Evolutionary conservation across 2,888 invertebrate genomes (phyloP).

Genomic region (Ethmia dodecea): DNA sequence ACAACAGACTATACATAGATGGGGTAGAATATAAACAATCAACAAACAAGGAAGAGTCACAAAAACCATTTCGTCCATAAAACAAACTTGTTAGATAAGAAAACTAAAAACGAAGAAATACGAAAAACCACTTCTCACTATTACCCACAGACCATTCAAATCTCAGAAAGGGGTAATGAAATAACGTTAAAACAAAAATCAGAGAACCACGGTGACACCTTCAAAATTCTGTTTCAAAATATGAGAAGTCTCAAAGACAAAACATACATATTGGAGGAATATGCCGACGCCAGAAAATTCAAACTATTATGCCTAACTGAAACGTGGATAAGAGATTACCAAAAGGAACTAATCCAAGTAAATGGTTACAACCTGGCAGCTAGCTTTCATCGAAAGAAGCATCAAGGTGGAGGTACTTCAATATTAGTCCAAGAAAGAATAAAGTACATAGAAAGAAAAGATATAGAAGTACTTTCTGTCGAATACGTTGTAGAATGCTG

Average conservation of each 20-base stretch:
- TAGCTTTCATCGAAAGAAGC: slow-evolving; percentile 9
- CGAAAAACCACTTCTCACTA: no score
- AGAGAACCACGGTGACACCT: no score
- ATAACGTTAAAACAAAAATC: no score
- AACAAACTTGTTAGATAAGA: slow-evolving; percentile 1
- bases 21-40: slow-evolving; percentile 1
- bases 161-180: no score
- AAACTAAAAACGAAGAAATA: no score
- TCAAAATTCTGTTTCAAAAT: slow-evolving; percentile 1
- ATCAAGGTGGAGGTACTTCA: slow-evolving; percentile 17
- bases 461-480: slow-evolving; percentile 13
- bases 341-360: slow-evolving; percentile 7
- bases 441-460: slow-evolving; percentile 9
- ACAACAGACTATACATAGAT: slow-evolving; percentile 9
- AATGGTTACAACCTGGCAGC: slow-evolving; percentile 7
- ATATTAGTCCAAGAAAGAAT: slow-evolving; percentile 10
- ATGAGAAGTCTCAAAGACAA: not conserved
- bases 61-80: not conserved
- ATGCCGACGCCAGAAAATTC: not conserved
- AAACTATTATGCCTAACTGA: slow-evolving; percentile 14
- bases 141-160: no score
- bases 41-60: not conserved
- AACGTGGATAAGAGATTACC: slow-evolving; percentile 12
- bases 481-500: slow-evolving; percentile 19
- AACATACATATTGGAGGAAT: slow-evolving; percentile 2